A percentile compares a stretch with the other conserved stretches of the same genome.
phyloP scores from a whole-genome alignment of 2,113 vertebrate species.

The Emydocephalus ijimae region DNA sequence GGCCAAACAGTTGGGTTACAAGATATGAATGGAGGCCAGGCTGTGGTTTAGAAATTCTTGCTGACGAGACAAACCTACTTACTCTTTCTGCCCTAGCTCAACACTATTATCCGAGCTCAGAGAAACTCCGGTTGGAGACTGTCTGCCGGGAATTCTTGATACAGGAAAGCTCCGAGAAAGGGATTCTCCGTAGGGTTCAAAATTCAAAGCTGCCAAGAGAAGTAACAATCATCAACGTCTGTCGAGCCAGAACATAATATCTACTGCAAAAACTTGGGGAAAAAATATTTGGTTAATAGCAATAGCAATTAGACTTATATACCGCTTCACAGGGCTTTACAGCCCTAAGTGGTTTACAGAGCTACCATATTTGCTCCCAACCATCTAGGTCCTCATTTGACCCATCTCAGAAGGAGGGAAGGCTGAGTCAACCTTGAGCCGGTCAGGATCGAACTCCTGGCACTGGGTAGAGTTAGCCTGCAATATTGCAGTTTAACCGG shows the following conservation, averaged over 20 bases:
- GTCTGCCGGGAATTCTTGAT: constrained; percentile 79
- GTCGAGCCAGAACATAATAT: not conserved
- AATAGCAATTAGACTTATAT: not conserved
- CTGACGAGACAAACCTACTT: constrained; percentile 52
- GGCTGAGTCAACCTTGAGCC: no score
- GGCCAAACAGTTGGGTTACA: not conserved
- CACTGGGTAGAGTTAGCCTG: no score
- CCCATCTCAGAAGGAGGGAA: no score
- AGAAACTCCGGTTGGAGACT: constrained; percentile 88
- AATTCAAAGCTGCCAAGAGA: constrained; percentile 80
- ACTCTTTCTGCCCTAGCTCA: constrained; percentile 83
- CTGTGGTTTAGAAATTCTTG: not conserved
- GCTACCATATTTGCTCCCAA: no score
- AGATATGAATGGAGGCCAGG: not conserved
- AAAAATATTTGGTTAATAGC: not conserved
- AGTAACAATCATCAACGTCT: constrained; percentile 7
- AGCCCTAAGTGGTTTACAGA: no score
- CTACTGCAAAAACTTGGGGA: not conserved
- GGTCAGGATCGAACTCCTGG: no score
- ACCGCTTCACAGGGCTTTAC: no score
- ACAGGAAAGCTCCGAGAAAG: constrained; percentile 80
- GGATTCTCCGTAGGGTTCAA: constrained; percentile 89
- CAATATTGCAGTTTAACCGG: no score
- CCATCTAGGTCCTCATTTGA: no score
- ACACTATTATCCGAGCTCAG: constrained; percentile 85